Evolutionary conservation across 2,113 vertebrate genomes (phyloP), one percentile per base, ranked within the genome.

Genomic region (Procavia capensis): DNA sequence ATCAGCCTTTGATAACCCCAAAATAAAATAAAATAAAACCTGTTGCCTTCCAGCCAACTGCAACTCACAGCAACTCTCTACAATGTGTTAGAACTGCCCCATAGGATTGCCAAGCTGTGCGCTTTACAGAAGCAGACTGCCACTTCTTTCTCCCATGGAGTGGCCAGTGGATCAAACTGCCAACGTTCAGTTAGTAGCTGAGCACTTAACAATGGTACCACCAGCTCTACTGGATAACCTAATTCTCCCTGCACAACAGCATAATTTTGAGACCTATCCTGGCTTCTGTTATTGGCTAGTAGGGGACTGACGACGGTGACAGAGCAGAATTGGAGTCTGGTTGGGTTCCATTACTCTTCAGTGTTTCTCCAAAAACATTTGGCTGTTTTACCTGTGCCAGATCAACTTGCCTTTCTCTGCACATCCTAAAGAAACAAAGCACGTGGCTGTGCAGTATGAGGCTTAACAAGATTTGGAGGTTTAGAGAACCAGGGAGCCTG

Each of bases 341-440:
- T 57, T 50, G 24, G 17, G 16, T 84, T 43, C 27, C 0, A 24
- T 85, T 80, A 70, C 34, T 90, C 43, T 57, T 94, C 74, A 83
- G 59, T 75, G 81, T 57, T 86, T 81, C 63, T 87, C 85, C 94
- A 39, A 89, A 94, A 97, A 95, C 85, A 72, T 86, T 59, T 90
- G 80, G 93, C 39, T 50, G 5, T 83, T 59, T 50, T 45, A 3
- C 43, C 3, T 91, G 92, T 95, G 85, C 75, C 88, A 95, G 57
- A 47, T 87, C 41, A 86, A 31, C 14, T 74, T 94, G 41, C 45
- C 47, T 39, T 91, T 59, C 45, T 45, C 68, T 45, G 17, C 7
- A 36, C 88, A 50, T 79, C 50, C 27, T 94, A 95, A 92, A 94
- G 88, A 95, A 93, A 82, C 83, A 91, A 93, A 78, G 39, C 11